Conservation (phyloP, 2,797 vertebrate species). For the Mormyrus hasselquistii region DNA sequence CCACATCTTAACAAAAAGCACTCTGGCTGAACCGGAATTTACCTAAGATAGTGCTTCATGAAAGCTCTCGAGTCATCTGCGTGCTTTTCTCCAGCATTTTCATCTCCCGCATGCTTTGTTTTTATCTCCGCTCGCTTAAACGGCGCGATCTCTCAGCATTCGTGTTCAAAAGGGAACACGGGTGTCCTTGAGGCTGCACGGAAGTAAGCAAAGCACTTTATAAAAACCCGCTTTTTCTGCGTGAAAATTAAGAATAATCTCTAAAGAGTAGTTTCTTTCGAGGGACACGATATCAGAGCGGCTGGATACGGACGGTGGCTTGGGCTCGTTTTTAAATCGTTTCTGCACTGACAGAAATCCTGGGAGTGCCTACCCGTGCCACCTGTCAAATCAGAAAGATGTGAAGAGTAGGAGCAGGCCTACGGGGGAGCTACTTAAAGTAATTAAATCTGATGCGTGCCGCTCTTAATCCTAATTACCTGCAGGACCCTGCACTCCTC, state of each 20-base stretch:
- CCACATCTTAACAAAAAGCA: not conserved
- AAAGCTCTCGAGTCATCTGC: not conserved
- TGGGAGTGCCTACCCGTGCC: conserved; percentile 33
- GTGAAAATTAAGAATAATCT: not conserved
- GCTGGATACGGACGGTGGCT: not conserved
- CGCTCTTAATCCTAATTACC: conserved; percentile 47
- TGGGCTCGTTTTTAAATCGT: conserved; percentile 27
- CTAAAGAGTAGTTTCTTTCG: not conserved
- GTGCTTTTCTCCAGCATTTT: not conserved
- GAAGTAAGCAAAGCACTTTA: not conserved
- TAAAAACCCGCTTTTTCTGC: not conserved
- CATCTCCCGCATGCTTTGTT: not conserved
- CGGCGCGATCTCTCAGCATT: not conserved
- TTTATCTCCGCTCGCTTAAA: not conserved
- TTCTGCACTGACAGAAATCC: conserved; percentile 40
- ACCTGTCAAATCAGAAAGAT: conserved; percentile 49
- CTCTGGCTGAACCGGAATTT: not conserved
- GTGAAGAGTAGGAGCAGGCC: conserved; percentile 31
- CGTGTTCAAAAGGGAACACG: not conserved
- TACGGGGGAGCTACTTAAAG: conserved; percentile 39
- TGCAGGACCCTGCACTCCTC: conserved; percentile 34
- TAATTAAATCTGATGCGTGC: conserved; percentile 50
- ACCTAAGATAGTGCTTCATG: not conserved
- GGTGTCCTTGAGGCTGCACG: not conserved
- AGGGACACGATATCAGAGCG: not conserved